Evolutionary conservation across 2,113 vertebrate species (phyloP).

Genomic region (Suncus etruscus): DNA sequence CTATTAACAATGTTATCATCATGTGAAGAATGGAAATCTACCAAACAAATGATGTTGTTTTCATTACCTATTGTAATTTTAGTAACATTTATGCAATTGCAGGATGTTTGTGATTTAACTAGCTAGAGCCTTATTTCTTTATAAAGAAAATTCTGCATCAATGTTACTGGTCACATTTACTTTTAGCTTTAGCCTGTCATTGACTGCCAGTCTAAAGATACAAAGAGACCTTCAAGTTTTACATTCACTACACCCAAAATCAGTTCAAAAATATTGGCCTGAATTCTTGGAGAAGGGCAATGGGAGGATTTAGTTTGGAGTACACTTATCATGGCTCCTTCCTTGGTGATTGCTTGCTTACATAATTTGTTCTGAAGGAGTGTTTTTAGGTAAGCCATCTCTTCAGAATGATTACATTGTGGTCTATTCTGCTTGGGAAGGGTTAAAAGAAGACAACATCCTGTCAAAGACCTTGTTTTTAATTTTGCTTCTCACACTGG

Average conservation of each 20-base stretch:
- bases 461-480: conserved; percentile 95
- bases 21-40: neutral
- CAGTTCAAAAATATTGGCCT: neutral
- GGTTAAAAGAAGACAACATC: conserved; percentile 96
- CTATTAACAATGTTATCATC: neutral
- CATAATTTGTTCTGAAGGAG: conserved; percentile 84
- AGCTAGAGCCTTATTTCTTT: conserved; percentile 29
- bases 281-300: conserved; percentile 2
- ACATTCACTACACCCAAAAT: neutral
- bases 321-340: neutral
- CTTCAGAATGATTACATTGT: conserved; percentile 31
- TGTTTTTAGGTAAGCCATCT: conserved; percentile 56
- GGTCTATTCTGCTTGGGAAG: conserved; percentile 81
- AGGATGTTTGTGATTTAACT: conserved; percentile 38
- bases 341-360: conserved; percentile 67
- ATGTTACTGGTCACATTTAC: conserved; percentile 35
- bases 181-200: neutral
- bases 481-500: conserved; percentile 90
- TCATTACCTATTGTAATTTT: conserved; percentile 4
- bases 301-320: conserved; percentile 28
- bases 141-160: conserved; percentile 40
- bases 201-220: conserved; percentile 24
- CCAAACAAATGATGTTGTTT: neutral
- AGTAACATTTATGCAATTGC: neutral
- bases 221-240: conserved; percentile 44